These are phyloP conservation scores for Tenthredo scrophulariae DNA, from an alignment of 2,888 invertebrate species.

Conservation along the genomic window DNA sequence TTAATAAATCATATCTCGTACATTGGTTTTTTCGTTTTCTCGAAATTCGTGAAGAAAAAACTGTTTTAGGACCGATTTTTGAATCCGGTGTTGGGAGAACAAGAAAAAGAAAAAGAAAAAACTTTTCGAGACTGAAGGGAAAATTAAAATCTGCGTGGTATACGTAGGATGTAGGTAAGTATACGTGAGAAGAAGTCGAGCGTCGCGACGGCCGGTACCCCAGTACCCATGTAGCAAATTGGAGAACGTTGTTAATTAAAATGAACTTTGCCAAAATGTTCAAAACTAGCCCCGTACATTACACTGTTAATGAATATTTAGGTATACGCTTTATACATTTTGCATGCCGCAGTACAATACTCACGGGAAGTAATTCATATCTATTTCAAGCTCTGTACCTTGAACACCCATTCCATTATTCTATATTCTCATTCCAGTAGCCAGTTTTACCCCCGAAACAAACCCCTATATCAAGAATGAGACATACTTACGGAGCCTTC, in stretches of 20 bases:
- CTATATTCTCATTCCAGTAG: not conserved
- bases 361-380: conserved; percentile 51
- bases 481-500: not conserved
- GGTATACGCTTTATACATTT: conserved; percentile 34
- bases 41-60: not conserved
- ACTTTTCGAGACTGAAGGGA: not conserved
- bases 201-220: not conserved
- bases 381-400: conserved; percentile 32
- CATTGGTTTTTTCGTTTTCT: not conserved
- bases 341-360: conserved; percentile 39
- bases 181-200: not conserved
- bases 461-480: not conserved
- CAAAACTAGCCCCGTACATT: conserved; percentile 39
- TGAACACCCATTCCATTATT: not conserved
- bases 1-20: not conserved
- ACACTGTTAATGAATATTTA: conserved; percentile 49
- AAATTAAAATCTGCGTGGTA: not conserved
- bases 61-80: not conserved
- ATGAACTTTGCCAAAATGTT: conserved; percentile 49
- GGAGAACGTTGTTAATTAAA: conserved; percentile 51
- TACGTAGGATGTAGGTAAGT: not conserved
- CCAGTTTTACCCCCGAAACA: not conserved
- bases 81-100: not conserved
- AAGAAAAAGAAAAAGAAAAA: not conserved
- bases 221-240: conserved; percentile 54